Percentiles rank a stretch among this genome's conserved stretches.
phyloP scores from a whole-genome alignment of 1,140 invertebrate genomes.

The Drosophila sturtevanti region DNA sequence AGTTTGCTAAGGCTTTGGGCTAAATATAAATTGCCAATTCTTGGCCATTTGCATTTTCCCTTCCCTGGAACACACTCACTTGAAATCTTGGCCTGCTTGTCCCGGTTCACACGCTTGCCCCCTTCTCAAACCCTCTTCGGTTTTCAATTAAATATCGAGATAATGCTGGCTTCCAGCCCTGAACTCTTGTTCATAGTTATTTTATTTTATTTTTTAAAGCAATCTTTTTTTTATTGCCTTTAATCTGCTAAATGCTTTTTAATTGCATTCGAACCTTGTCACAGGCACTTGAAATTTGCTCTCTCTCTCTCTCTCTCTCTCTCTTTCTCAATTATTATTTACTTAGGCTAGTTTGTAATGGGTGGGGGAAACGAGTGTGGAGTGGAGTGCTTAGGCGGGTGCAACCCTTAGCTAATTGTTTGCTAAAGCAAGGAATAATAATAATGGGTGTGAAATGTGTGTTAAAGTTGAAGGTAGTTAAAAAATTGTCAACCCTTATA shows the following conservation, averaged over 20 bases:
- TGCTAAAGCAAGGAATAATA: conserved; percentile 6
- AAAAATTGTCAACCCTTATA: conserved; percentile 42
- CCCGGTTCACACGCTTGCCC: conserved; percentile 51
- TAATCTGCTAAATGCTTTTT: conserved; percentile 75
- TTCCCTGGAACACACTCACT: conserved; percentile 25
- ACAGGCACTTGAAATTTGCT: conserved; percentile 61
- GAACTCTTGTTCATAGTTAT: conserved; percentile 42
- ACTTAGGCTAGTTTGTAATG: conserved; percentile 24
- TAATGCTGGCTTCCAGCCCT: conserved; percentile 34
- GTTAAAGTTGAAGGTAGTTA: conserved; percentile 26
- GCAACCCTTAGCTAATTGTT: conserved; percentile 67
- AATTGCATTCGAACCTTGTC: conserved; percentile 63
- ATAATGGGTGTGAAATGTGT: conserved; percentile 62
- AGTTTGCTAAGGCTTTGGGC: neutral
- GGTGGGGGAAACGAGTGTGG: neutral
- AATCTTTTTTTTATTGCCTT: conserved; percentile 58
- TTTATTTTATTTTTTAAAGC: conserved; percentile 36
- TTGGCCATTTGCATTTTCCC: conserved; percentile 22
- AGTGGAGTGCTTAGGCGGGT: conserved; percentile 13
- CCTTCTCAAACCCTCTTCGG: conserved; percentile 11
- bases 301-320: too few relatives aligned
- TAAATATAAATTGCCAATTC: conserved; percentile 8
- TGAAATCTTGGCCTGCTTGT: conserved; percentile 37
- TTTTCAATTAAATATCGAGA: conserved; percentile 28
- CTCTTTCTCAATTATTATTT: conserved; percentile 22